Percentiles rank a stretch among this genome's conserved stretches.
Evolutionary conservation across 2,113 vertebrate species (phyloP).

Genomic region (Shinisaurus crocodilurus): DNA sequence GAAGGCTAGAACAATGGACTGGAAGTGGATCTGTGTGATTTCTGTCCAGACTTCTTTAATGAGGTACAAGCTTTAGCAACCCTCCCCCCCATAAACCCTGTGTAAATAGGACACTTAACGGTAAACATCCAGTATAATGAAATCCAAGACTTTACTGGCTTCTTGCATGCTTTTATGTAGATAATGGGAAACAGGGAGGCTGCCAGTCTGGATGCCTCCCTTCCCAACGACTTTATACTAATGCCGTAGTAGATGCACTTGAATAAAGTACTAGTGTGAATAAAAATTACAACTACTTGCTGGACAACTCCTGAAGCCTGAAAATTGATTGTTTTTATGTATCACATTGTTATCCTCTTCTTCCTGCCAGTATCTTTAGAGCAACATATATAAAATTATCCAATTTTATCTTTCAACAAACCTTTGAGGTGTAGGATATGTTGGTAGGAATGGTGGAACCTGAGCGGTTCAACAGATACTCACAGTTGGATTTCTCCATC

Average conservation of each 20-base stretch:
- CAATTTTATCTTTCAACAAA: not conserved
- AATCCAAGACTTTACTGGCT: no score
- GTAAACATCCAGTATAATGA: no score
- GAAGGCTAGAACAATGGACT: not conserved
- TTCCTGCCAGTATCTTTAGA: not conserved
- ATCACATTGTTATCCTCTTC: not conserved
- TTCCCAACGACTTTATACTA: not conserved
- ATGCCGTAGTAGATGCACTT: not conserved
- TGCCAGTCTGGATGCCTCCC: not conserved
- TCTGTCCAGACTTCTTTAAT: not conserved
- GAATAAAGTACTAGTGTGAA: not conserved
- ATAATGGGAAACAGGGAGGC: no score
- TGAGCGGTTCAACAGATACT: not conserved
- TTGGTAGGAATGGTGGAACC: not conserved
- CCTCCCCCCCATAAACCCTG: not conserved
- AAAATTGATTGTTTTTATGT: not conserved
- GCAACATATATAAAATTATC: not conserved
- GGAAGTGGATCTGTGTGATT: not conserved
- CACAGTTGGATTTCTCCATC: not conserved
- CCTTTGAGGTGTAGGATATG: not conserved
- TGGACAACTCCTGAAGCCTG: not conserved
- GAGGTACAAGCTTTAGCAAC: no score
- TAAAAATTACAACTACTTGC: not conserved
- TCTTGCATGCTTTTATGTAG: not conserved
- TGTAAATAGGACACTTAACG: no score